Conservation (phyloP, 1,140 invertebrate genomes). For the Linepithema humile region DNA sequence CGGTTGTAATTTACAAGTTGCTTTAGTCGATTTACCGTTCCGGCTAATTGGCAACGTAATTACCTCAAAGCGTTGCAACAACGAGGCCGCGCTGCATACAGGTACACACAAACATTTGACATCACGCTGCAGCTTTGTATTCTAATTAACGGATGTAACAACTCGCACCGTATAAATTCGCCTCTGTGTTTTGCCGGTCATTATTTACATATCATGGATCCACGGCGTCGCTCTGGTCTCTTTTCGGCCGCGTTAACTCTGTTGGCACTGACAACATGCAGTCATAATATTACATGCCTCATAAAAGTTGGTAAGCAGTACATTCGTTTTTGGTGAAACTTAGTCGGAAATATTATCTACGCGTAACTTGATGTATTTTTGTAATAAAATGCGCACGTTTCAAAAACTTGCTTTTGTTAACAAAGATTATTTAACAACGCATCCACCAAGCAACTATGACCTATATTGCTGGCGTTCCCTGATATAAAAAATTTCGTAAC, state of each 20-base stretch:
- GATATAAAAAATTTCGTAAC: too few relatives aligned
- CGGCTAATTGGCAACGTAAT: slow-evolving; percentile 56
- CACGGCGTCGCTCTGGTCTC: background rate
- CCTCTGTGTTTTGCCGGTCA: slow-evolving; percentile 11
- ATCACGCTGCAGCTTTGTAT: slow-evolving; percentile 44
- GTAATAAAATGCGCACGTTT: background rate
- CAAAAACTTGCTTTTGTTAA: too few relatives aligned
- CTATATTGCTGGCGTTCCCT: too few relatives aligned
- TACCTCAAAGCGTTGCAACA: slow-evolving; percentile 45
- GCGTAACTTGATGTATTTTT: background rate
- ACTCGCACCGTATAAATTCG: slow-evolving; percentile 44
- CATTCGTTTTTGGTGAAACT: background rate
- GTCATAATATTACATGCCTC: background rate
- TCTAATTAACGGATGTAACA: slow-evolving; percentile 53
- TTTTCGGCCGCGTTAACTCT: slow-evolving; percentile 4
- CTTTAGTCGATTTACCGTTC: slow-evolving; percentile 55
- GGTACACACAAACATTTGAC: slow-evolving; percentile 38
- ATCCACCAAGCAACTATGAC: too few relatives aligned
- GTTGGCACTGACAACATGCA: background rate
- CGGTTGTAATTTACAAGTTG: slow-evolving; percentile 51
- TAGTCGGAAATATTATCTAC: background rate
- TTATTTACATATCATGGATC: slow-evolving; percentile 16
- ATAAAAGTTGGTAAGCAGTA: slow-evolving; percentile 49
- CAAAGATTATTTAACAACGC: too few relatives aligned
- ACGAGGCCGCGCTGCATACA: slow-evolving; percentile 14